Evolutionary conservation across 2,797 vertebrate genomes (phyloP).

Genomic region (Ambastaia sidthimunki): DNA sequence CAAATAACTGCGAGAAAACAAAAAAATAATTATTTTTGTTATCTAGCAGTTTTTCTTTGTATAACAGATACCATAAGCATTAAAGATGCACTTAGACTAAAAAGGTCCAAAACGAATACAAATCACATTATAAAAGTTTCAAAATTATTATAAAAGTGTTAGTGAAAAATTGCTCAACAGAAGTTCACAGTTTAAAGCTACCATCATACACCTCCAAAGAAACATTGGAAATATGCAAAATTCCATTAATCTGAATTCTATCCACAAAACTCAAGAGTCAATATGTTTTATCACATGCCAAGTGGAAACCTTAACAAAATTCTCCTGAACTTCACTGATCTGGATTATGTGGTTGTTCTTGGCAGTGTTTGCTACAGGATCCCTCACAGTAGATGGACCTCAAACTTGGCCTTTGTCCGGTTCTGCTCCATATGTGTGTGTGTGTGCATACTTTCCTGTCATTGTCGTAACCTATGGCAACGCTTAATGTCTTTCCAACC

Average conservation of each 20-base stretch:
- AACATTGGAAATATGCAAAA: constrained; percentile 26
- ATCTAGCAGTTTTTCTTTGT: too few relatives aligned
- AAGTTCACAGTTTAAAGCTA: constrained; percentile 1
- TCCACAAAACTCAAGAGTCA: constrained; percentile 20
- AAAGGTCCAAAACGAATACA: constrained; percentile 1
- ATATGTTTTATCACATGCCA: constrained; percentile 49
- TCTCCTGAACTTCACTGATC: constrained; percentile 56
- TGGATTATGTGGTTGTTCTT: constrained; percentile 51
- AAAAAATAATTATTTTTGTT: too few relatives aligned
- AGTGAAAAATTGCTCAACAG: constrained; percentile 13
- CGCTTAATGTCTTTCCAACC: constrained; percentile 52
- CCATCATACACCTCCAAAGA: constrained; percentile 3
- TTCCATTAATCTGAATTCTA: constrained; percentile 20
- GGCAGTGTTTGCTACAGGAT: constrained; percentile 29
- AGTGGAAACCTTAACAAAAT: constrained; percentile 53
- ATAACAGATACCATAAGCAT: background rate
- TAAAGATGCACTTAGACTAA: background rate
- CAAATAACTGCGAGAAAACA: too few relatives aligned
- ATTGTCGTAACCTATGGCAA: constrained; percentile 50
- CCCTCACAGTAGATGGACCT: constrained; percentile 30
- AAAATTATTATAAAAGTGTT: constrained; percentile 27
- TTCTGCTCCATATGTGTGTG: constrained; percentile 35
- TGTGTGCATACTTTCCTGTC: constrained; percentile 23
- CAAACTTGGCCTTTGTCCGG: constrained; percentile 40
- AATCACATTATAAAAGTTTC: background rate